Base-by-base conservation (phyloP, 2,888 invertebrate species). In the Hirtodrosophila trivittata region DNA sequence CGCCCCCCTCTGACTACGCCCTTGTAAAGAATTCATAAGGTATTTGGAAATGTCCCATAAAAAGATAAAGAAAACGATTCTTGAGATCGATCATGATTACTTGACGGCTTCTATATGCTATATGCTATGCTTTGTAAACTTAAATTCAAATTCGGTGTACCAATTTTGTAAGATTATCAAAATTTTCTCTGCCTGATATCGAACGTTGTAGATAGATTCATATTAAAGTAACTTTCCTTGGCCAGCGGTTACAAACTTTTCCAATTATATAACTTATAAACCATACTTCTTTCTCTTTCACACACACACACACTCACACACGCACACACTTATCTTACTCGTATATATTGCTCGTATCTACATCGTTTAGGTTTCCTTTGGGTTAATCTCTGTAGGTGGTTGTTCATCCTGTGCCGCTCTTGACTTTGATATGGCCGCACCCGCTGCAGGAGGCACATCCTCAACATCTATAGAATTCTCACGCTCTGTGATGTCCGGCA, bases 401-500 rank as follows among this genome's bases (percentile, higher is more conserved):
- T 38, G n/a, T 16, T 38, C 30, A 18, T 47, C 26, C 3, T 35
- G 0, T 12, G 35, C 33, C n/a, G 47, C 13, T 4, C 32, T 30
- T 28, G 13, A 7, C 7, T 43, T 52, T 32, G 43, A 1, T 12
- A 42, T 10, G 1, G 16, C 10, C 9, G n/a, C 28, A n/a, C 9
- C 9, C 9, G n/a, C 5, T 8, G 18, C 2, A 3, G 18, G 18
- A 5, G 55, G 47, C 3, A 54, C 41, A 13, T 84, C 84, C 38
- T 86, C 83, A 1, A 77, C 60, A 35, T 84, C 86, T 7, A 84
- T 60, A 0, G 84, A 84, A 14, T 71, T 84, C 59, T 83, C 83
- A 1, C 84, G 70, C 38, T 84, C 84, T 14, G 65, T 82, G 9
- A 84, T 84, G 4, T 86, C 86, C 0, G 86, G 84, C 86, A 84